Evolutionary conservation across 2,113 vertebrate genomes (phyloP).

Genomic region (Megaceryle torquata): DNA sequence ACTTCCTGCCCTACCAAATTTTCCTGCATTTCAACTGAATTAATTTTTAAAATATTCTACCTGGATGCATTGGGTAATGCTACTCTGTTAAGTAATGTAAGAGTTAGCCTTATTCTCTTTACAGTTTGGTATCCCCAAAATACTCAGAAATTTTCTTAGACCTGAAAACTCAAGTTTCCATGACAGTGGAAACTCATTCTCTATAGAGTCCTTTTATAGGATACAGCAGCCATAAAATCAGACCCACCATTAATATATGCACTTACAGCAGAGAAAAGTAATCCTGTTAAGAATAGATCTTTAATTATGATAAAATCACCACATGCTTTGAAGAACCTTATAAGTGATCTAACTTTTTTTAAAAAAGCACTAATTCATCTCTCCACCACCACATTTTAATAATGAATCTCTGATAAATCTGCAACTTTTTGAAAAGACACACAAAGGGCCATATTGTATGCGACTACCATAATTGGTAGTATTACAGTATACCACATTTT

Average conservation of each 20-base stretch:
- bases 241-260: background rate
- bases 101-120: background rate
- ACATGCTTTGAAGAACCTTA: constrained; percentile 36
- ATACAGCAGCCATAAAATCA: background rate
- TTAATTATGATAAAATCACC: constrained; percentile 35
- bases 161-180: background rate
- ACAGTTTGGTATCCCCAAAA: background rate
- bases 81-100: background rate
- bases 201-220: background rate
- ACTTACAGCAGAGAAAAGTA: background rate
- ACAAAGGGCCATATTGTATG: constrained; percentile 3
- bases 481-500: no score
- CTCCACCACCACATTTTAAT: constrained; percentile 59
- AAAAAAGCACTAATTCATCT: constrained; percentile 59
- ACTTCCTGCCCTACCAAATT: background rate
- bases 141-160: background rate
- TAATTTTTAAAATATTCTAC: background rate
- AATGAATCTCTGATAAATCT: constrained; percentile 62
- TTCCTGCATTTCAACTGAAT: background rate
- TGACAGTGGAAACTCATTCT: background rate
- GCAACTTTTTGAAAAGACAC: constrained; percentile 55
- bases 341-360: constrained; percentile 67
- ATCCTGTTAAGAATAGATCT: background rate
- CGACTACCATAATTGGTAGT: background rate
- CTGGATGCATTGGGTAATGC: background rate